Evolutionary conservation across 2,797 vertebrate species (phyloP), one percentile per base, ranked within the genome.

Genomic region (Luscinia luscinia): DNA sequence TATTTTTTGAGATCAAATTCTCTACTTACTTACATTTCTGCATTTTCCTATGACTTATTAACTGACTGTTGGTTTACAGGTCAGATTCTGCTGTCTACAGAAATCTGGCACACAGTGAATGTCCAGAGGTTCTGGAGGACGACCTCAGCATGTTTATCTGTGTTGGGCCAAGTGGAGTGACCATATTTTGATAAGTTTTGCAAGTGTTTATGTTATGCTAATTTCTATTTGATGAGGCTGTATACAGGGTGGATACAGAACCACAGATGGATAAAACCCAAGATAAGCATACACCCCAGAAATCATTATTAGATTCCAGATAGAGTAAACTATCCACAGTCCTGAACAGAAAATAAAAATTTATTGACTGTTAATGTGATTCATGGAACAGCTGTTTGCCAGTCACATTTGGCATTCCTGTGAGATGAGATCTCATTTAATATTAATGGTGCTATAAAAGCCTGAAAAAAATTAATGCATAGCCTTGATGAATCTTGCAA

Each of bases 291-390:
- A 74, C 55, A 95, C 80, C 95, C 86, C 83, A 95, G 92, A 94
- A 96, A 94, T 87, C 67, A 74, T 84, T 94, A 94, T 89, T 94
- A 94, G 94, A 95, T 92, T 96, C 94, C 86, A 95, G 84, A 95
- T 78, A 93, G 88, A 81, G 79, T 93, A 97, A 96, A 95, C 87
- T 87, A 93, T 92, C 85, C 72, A 21, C 87, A 87, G 70, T 76
- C 78, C 87, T 89, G 93, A 96, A 74, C 76, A 89, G 93, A 93
- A 96, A 91, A 92, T 96, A 94, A 95, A 95, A 94, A 94, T 91
- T 95, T 95, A 96, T 93, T 96, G 93, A 87, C 94, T 96, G 92
- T 95, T 97, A 96, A 95, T 92, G 91, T 94, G 90, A 96, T 96
- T 96, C 93, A 97, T 87, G 87, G 87, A 96, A 54, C 95, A 96